phyloP scores from a whole-genome alignment of 2,113 vertebrate species.

The Bufo gargarizans region DNA sequence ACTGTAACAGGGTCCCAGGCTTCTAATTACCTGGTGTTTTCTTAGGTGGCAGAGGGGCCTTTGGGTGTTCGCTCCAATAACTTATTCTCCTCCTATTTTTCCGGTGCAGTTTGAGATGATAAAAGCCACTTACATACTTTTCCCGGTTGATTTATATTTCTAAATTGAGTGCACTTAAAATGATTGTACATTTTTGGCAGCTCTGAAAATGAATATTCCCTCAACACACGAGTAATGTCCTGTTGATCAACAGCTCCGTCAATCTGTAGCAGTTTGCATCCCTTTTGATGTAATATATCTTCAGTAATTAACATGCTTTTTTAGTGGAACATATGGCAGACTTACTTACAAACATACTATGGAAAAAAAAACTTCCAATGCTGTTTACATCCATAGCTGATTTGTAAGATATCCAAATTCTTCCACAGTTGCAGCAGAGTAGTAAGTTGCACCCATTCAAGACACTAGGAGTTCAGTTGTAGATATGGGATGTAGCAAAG shows the following conservation, averaged over 20 bases:
- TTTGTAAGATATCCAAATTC: conserved; percentile 56
- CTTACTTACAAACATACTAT: conserved; percentile 64
- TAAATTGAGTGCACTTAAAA: conserved; percentile 4
- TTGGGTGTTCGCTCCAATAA: background rate
- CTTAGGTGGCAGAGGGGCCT: too few relatives aligned
- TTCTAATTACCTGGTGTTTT: background rate
- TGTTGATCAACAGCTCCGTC: conserved; percentile 59
- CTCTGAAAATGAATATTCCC: conserved; percentile 38
- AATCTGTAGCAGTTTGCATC: conserved; percentile 61
- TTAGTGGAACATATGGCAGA: conserved; percentile 62
- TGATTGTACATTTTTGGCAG: conserved; percentile 54
- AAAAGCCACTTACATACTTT: too few relatives aligned
- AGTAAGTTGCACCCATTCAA: background rate
- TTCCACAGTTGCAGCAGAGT: background rate
- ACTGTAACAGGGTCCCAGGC: background rate
- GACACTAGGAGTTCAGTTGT: background rate
- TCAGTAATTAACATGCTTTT: conserved; percentile 62
- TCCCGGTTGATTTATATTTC: background rate
- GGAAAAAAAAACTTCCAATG: conserved; percentile 59
- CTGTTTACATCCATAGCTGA: conserved; percentile 63
- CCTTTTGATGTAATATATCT: conserved; percentile 59
- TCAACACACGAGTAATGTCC: conserved; percentile 39
- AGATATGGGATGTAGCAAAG: background rate
- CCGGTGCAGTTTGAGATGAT: background rate
- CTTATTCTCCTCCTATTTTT: background rate